phyloP scores from a whole-genome alignment of 2,113 vertebrate species.

The Rynchops niger region DNA sequence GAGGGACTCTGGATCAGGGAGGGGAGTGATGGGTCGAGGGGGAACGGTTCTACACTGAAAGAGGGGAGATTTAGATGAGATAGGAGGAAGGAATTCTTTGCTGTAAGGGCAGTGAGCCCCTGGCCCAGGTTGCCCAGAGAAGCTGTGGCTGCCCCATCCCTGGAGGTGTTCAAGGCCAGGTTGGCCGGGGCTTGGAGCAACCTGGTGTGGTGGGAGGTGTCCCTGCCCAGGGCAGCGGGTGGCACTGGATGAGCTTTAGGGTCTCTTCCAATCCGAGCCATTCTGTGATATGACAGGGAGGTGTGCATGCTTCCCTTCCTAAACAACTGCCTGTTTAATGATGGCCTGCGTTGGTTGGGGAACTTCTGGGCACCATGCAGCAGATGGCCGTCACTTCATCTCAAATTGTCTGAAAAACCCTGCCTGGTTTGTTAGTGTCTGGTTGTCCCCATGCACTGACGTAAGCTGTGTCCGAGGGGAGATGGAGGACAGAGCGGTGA shows the following conservation, averaged over 20 bases:
- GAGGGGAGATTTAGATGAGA: too few relatives aligned
- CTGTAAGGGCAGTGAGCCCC: too few relatives aligned
- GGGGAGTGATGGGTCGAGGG: not conserved
- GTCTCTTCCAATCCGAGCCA: not conserved
- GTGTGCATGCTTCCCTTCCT: not conserved
- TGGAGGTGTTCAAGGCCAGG: not conserved
- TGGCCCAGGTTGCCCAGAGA: not conserved
- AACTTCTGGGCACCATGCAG: not conserved
- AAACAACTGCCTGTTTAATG: not conserved
- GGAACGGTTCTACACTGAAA: too few relatives aligned
- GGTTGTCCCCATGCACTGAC: fast-evolving
- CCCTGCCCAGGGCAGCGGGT: not conserved
- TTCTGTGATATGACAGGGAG: not conserved
- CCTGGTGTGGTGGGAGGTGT: not conserved
- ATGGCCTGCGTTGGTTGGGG: fast-evolving
- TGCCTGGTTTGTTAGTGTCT: fast-evolving
- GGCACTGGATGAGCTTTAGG: not conserved
- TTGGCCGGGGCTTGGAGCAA: not conserved
- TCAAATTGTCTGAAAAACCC: fast-evolving
- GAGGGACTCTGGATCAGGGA: not conserved
- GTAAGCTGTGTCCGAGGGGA: fast-evolving
- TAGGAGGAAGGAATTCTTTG: too few relatives aligned
- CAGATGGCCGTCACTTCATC: not conserved
- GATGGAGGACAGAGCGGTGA: not conserved
- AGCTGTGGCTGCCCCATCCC: not conserved